These are phyloP conservation scores for Agrilus planipennis DNA, from an alignment of 1,140 invertebrate genomes.

Conservation along the genomic window DNA sequence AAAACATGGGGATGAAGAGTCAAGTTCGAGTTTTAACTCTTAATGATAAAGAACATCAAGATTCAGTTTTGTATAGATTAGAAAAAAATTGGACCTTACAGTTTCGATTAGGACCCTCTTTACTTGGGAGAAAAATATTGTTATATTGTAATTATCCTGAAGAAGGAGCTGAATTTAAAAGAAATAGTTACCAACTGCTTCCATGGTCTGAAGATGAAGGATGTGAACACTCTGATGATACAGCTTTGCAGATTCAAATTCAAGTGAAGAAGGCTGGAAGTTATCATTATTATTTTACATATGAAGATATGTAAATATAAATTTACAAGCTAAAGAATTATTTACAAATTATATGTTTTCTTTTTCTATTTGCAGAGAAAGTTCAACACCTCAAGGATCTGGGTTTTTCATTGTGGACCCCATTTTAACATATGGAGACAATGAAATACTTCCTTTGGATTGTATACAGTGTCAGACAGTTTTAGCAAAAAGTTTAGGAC, in stretches of 20 bases:
- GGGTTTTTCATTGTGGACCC: slow-evolving; percentile 90
- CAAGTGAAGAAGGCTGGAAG: slow-evolving; percentile 51
- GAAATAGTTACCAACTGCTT: slow-evolving; percentile 44
- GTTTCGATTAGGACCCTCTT: slow-evolving; percentile 68
- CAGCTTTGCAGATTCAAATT: slow-evolving; percentile 51
- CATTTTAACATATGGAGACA: slow-evolving; percentile 51
- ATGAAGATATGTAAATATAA: slow-evolving; percentile 47
- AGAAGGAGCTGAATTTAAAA: slow-evolving; percentile 39
- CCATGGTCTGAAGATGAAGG: slow-evolving; percentile 42
- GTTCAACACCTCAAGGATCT: slow-evolving; percentile 50
- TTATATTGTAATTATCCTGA: slow-evolving; percentile 74
- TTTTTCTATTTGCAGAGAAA: slow-evolving; percentile 15
- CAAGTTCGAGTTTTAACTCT: slow-evolving; percentile 56
- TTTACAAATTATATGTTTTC: too few relatives aligned
- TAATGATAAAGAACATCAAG: slow-evolving; percentile 60
- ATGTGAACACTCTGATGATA: slow-evolving; percentile 43
- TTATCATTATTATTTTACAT: slow-evolving; percentile 71
- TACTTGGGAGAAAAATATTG: slow-evolving; percentile 64
- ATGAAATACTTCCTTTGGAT: slow-evolving; percentile 63
- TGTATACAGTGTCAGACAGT: slow-evolving; percentile 88
- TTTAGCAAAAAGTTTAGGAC: slow-evolving; percentile 86
- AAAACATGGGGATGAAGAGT: slow-evolving; percentile 6
- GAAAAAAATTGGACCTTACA: slow-evolving; percentile 59
- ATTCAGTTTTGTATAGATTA: slow-evolving; percentile 55
- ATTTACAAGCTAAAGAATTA: neutral